phyloP scores from a whole-genome alignment of 1,140 invertebrate genomes.

The Samia ricini region DNA sequence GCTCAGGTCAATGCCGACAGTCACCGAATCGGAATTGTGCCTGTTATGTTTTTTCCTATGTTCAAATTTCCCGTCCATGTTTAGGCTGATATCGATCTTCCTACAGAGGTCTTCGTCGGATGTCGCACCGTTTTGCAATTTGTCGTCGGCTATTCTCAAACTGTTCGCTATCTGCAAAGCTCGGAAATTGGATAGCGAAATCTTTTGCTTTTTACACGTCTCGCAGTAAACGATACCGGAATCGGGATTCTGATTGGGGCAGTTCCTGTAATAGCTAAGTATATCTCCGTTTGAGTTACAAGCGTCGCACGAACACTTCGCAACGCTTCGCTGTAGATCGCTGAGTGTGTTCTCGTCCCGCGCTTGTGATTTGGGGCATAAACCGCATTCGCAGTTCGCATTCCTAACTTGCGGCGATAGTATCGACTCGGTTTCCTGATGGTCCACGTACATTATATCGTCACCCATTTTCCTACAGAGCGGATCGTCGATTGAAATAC shows the following conservation, averaged over 20 bases:
- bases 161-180: conserved; percentile 73
- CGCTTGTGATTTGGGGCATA: conserved; percentile 59
- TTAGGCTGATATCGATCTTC: conserved; percentile 68
- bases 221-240: conserved; percentile 73
- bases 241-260: conserved; percentile 56
- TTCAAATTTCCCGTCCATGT: conserved; percentile 63
- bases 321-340: conserved; percentile 70
- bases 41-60: conserved; percentile 67
- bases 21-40: conserved; percentile 61
- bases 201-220: conserved; percentile 73
- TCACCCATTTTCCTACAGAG: conserved; percentile 56
- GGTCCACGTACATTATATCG: conserved; percentile 69
- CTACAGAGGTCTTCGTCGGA: conserved; percentile 71
- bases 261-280: conserved; percentile 60
- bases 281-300: conserved; percentile 69
- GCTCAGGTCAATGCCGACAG: conserved; percentile 68
- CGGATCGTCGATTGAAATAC: conserved; percentile 61
- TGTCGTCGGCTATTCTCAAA: conserved; percentile 58
- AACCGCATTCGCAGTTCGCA: conserved; percentile 64
- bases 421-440: conserved; percentile 51
- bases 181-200: conserved; percentile 70
- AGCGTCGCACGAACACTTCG: conserved; percentile 64
- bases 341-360: conserved; percentile 60
- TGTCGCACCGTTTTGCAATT: conserved; percentile 49
- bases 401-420: conserved; percentile 52